A percentile compares a stretch with the other conserved stretches of the same genome.
Evolutionary conservation across 2,888 invertebrate genomes (phyloP).

Genomic region (Myathropa florea): DNA sequence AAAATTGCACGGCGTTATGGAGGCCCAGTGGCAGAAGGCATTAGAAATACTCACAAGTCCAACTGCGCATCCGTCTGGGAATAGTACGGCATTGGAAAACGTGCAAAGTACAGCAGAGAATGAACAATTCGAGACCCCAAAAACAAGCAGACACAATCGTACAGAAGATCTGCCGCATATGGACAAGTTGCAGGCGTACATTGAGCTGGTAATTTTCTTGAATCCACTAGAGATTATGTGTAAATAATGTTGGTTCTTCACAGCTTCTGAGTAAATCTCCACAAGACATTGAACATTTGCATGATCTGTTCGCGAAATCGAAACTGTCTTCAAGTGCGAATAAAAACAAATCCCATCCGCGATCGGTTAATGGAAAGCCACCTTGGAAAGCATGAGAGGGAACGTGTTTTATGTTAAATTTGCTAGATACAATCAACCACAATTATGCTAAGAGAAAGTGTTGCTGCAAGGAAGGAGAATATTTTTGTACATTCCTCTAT

Average conservation of each 20-base stretch:
- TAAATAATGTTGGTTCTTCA: conserved; percentile 10
- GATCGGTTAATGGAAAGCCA: conserved; percentile 73
- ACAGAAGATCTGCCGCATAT: conserved; percentile 73
- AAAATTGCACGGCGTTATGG: conserved; percentile 89
- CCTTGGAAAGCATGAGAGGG: conserved; percentile 76
- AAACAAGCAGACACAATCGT: conserved; percentile 75
- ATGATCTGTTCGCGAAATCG: conserved; percentile 76
- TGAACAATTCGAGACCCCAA: conserved; percentile 77
- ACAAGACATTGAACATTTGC: conserved; percentile 78
- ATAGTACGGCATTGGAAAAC: conserved; percentile 70
- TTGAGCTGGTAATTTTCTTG: conserved; percentile 75
- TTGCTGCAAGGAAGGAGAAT: not conserved
- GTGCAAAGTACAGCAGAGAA: conserved; percentile 74
- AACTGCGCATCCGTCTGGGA: conserved; percentile 72
- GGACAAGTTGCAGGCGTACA: conserved; percentile 79
- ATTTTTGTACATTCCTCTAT: conserved; percentile 2
- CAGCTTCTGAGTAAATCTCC: conserved; percentile 83
- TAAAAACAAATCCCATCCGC: conserved; percentile 70
- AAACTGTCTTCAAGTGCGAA: conserved; percentile 66
- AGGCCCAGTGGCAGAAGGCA: conserved; percentile 90
- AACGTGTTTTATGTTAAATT: not conserved
- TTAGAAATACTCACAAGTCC: conserved; percentile 84
- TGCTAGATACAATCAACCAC: conserved; percentile 1
- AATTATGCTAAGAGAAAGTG: not conserved
- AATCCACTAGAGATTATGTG: not conserved